Evolutionary conservation across 2,797 vertebrate genomes (phyloP).

Genomic region (Molossus alvarezi): DNA sequence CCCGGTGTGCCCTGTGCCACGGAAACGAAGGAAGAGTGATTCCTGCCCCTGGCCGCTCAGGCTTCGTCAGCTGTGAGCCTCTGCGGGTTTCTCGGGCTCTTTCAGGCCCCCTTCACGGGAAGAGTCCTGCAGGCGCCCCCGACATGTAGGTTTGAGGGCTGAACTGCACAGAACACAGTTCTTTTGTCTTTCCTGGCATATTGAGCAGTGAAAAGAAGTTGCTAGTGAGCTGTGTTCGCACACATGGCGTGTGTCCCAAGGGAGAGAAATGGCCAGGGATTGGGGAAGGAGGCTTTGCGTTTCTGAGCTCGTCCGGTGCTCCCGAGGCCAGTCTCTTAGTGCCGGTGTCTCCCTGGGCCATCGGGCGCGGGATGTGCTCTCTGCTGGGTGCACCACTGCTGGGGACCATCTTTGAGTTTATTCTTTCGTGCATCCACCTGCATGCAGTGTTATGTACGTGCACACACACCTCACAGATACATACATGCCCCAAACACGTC

Average conservation of each 20-base stretch:
- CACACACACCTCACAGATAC: background rate
- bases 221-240: background rate
- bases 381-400: background rate
- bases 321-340: background rate
- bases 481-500: too few species aligned
- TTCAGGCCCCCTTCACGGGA: background rate
- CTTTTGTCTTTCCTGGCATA: background rate
- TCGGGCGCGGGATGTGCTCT: accelerated
- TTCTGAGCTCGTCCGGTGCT: background rate
- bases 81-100: background rate
- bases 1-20: background rate
- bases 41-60: background rate
- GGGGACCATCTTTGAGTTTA: background rate
- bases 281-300: background rate
- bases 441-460: background rate
- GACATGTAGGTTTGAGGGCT: background rate
- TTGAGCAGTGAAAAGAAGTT: background rate
- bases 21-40: background rate
- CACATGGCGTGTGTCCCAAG: background rate
- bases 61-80: background rate
- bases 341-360: background rate
- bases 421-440: background rate
- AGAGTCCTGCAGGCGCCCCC: background rate
- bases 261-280: background rate
- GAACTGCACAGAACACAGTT: background rate